Evolutionary conservation across 2,113 vertebrate genomes (phyloP).

Genomic region (Lamprotornis superbus): DNA sequence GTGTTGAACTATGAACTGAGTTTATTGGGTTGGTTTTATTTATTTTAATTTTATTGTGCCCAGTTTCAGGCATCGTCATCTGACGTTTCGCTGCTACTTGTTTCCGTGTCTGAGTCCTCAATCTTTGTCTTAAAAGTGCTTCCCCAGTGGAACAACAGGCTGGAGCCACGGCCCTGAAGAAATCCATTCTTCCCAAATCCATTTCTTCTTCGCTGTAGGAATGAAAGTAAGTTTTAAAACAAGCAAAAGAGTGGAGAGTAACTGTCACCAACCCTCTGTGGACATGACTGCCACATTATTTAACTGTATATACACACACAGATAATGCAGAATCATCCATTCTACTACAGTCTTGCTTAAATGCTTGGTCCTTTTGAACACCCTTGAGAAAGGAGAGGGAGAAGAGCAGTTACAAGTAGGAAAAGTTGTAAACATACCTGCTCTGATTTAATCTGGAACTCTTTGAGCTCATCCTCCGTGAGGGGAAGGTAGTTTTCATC

Average conservation of each 20-base stretch:
- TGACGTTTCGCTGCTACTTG: constrained; percentile 95
- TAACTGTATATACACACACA: fast-evolving
- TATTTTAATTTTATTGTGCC: constrained; percentile 60
- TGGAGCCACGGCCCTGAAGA: constrained; percentile 82
- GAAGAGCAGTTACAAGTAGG: not conserved
- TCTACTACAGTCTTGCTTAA: not conserved
- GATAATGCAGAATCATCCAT: not conserved
- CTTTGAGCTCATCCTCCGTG: constrained; percentile 96
- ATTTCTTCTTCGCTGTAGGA: constrained; percentile 89
- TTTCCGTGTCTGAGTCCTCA: constrained; percentile 92
- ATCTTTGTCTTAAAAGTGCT: constrained; percentile 87
- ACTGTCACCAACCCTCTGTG: not conserved
- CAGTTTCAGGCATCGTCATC: constrained; percentile 92
- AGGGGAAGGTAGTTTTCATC: constrained; percentile 97
- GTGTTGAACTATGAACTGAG: constrained; percentile 71
- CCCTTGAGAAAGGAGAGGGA: not conserved
- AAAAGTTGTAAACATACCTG: constrained; percentile 77
- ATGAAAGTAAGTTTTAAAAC: constrained; percentile 25
- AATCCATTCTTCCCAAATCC: constrained; percentile 91
- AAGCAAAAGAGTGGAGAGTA: not conserved
- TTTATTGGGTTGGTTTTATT: constrained; percentile 73
- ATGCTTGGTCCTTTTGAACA: not conserved
- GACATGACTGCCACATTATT: too few relatives aligned
- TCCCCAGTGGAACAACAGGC: constrained; percentile 94
- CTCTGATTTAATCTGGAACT: constrained; percentile 97